A percentile compares a stretch with the other conserved stretches of the same genome.
Conservation (phyloP, 2,113 vertebrate species). For the Rafetus swinhoei region DNA sequence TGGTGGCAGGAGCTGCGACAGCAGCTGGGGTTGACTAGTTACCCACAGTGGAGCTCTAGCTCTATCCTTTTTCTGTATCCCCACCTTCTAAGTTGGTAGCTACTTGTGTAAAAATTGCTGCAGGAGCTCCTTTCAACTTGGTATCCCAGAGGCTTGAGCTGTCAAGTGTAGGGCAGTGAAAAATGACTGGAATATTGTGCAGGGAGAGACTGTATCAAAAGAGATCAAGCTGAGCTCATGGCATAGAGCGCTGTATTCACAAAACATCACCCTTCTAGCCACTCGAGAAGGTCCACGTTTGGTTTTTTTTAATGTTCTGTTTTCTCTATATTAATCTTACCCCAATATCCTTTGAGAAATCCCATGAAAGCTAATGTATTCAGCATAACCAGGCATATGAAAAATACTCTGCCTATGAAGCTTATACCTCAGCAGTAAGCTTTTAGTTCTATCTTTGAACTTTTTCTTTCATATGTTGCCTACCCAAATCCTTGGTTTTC, state of each 20-base stretch:
- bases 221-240: not conserved
- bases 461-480: not conserved
- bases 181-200: not conserved
- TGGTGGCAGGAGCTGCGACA: not conserved
- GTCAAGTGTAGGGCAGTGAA: not conserved
- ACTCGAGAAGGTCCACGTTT: not conserved
- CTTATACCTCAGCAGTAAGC: not conserved
- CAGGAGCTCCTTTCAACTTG: not conserved
- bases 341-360: not conserved
- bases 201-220: not conserved
- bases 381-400: not conserved
- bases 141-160: not conserved
- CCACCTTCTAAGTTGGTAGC: not conserved
- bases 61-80: not conserved
- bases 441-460: not conserved
- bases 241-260: not conserved
- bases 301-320: accelerated
- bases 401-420: not conserved
- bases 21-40: not conserved
- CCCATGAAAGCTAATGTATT: not conserved
- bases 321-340: not conserved
- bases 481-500: not conserved
- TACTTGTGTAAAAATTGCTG: not conserved
- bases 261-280: not conserved
- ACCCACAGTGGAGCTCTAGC: not conserved